Base-by-base conservation (phyloP, 1,140 invertebrate genomes). In the Pogonomyrmex barbatus region DNA sequence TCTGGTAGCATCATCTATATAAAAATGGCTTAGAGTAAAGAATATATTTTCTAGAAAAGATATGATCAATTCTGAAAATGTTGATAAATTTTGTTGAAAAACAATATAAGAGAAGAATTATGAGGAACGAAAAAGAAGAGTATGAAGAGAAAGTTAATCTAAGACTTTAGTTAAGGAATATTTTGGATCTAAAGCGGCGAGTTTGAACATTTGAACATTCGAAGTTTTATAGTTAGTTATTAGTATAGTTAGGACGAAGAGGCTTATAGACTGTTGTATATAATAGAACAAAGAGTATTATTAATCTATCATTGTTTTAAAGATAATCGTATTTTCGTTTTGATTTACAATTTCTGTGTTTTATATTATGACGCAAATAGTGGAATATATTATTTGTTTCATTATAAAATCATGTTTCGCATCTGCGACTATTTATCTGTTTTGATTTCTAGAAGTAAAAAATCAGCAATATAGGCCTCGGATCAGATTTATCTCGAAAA, bases 221-320 rank as follows among this genome's bases (percentile, higher is more conserved):
- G 24, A 24, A 71, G 54, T 71, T 82, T 50, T 78, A 60, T 71
- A 50, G 71, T 83, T 89, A 87, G 62, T 86, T 84, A 86, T 88
- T 70, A 87, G 65, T 63, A 50, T 91, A 87, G 68, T 84, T 87
- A 85, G 88, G 81, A 88, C 77, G 84, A 93, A 89, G 91, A 92
- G 90, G 91, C 92, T 93, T 91, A 93, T 93, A 93, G 91, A 93
- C 91, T 93, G 92, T 92, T 92, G 84, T 87, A 89, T 91, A 93
- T 90, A 89, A 89, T 92, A 92, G 91, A 88, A 54, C 65, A 88
- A 77, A 84, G 67, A 89, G 83, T 88, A 89, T 87, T 92, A 92
- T 88, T 85, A 90, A 87, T 89, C 90, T 91, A 89, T 71, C 54
- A 85, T 88, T 91, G 88, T 88, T 91, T 86, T 65, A 87, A 62